Evolutionary conservation across 2,113 vertebrate genomes (phyloP), one percentile per base, ranked within the genome.

Genomic region (Epinephelus cyanopodus): DNA sequence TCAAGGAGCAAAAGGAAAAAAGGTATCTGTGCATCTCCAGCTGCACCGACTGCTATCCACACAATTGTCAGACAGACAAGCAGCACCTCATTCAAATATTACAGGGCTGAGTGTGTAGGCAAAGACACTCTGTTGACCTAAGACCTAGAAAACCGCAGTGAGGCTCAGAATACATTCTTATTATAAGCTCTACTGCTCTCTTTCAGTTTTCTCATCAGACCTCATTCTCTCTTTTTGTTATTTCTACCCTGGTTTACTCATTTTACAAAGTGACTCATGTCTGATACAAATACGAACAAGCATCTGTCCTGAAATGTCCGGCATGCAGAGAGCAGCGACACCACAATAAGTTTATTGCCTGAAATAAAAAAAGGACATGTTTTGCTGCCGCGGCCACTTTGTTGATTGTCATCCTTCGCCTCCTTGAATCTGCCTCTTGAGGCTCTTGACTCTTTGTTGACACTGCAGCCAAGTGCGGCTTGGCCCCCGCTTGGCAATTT

Each of bases 351-450:
- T 74, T 61, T 79, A 79, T 53, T 50, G 45, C 19, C 19, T 74
- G 19, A 83, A 78, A 81, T 81, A 70, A 73, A 70, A 79, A 83
- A 82, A 57, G 27, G 37, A 73, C 33, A 25, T n/a, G 50, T 77
- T 77, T 56, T 71, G 54, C 52, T 72, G 74, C 58, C 5, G 0
- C 42, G 4, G 62, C 53, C 68, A 63, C 77, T 76, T 73, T 66
- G 60, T 33, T 66, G 48, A 71, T 63, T 72, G 47, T 52, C 21
- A 52, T 84, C 63, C 79, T 85, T 84, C 21, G 5, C 74, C 78
- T 80, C 74, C 64, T 77, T 69, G 45, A 90, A 85, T 82, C 64
- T 70, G 67, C 57, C 81, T 66, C 81, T 58, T 0, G 64, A 87
- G 77, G 21, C 60, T 68, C 60, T 74, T 75, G 63, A 87, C 48